Percentiles rank a stretch among this genome's conserved stretches.
Conservation (phyloP, 2,113 vertebrate species). For the Nycticorax nycticorax region DNA sequence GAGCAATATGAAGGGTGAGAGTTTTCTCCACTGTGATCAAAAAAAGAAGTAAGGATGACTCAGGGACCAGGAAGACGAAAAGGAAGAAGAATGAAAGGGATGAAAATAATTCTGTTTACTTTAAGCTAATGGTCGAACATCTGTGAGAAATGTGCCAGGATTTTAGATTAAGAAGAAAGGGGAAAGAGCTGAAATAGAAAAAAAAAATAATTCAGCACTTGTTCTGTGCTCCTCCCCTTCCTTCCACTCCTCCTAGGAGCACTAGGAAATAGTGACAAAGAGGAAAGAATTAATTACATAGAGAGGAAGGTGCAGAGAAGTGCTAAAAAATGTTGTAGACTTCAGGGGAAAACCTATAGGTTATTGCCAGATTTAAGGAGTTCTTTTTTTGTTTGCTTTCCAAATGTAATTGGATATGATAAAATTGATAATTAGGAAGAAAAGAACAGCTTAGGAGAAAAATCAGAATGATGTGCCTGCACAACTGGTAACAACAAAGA, state of each 20-base stretch:
- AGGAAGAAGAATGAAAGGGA: not conserved
- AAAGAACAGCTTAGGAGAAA: not conserved
- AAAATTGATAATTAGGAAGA: not conserved
- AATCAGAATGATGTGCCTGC: not conserved
- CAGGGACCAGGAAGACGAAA: constrained; percentile 7
- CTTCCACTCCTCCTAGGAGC: not conserved
- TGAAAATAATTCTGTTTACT: constrained; percentile 15
- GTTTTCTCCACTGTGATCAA: not conserved
- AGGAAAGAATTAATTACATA: not conserved
- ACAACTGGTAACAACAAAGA: not conserved
- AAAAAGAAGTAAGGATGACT: not conserved
- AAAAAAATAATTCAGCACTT: not conserved
- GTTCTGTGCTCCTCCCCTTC: constrained; percentile 30
- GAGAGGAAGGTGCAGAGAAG: not conserved
- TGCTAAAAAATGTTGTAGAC: not conserved
- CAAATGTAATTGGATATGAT: not conserved
- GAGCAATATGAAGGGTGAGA: not conserved
- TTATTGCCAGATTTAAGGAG: not conserved
- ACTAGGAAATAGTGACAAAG: not conserved
- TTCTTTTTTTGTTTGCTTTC: not conserved
- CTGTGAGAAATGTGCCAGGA: not conserved
- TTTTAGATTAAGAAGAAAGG: not conserved
- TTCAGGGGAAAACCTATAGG: not conserved
- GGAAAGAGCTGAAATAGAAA: not conserved
- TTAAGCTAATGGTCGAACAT: not conserved